Conservation (phyloP, 2,888 invertebrate genomes). For the Standfussiana lucernea region DNA sequence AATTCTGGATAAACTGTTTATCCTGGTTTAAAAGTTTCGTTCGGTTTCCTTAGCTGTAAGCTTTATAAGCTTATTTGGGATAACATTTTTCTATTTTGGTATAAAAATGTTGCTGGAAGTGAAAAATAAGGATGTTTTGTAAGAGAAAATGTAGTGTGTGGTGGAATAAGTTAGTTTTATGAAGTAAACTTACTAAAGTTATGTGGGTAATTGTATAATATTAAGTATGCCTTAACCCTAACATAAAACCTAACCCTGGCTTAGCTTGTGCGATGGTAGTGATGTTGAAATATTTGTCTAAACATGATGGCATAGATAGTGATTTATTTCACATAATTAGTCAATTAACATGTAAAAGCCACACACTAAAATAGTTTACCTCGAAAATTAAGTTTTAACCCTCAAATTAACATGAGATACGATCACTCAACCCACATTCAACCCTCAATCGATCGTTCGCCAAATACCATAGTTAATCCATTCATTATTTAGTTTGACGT, state of each 20-base stretch:
- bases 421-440: slow-evolving; percentile 5
- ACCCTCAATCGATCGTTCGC: slow-evolving; percentile 34
- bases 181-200: not conserved
- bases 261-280: not conserved
- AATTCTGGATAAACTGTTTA: slow-evolving; percentile 38
- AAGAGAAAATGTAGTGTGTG: not conserved
- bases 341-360: not conserved
- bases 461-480: slow-evolving; percentile 51
- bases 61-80: slow-evolving; percentile 34
- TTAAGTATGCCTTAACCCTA: not conserved
- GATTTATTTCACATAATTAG: not conserved
- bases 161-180: not conserved
- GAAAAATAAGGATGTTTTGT: slow-evolving; percentile 22
- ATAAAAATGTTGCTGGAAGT: slow-evolving; percentile 17
- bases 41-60: slow-evolving; percentile 27
- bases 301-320: not conserved
- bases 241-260: not conserved
- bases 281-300: not conserved
- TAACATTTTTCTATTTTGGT: slow-evolving; percentile 34
- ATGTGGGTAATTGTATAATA: not conserved
- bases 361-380: not conserved
- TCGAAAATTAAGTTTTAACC: slow-evolving; percentile 2
- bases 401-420: slow-evolving; percentile 3
- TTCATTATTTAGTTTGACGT: slow-evolving; percentile 70
- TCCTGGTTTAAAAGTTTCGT: slow-evolving; percentile 43